Evolutionary conservation across 1,140 invertebrate species (phyloP), one percentile per base, ranked within the genome.

Genomic region (Lineus longissimus): DNA sequence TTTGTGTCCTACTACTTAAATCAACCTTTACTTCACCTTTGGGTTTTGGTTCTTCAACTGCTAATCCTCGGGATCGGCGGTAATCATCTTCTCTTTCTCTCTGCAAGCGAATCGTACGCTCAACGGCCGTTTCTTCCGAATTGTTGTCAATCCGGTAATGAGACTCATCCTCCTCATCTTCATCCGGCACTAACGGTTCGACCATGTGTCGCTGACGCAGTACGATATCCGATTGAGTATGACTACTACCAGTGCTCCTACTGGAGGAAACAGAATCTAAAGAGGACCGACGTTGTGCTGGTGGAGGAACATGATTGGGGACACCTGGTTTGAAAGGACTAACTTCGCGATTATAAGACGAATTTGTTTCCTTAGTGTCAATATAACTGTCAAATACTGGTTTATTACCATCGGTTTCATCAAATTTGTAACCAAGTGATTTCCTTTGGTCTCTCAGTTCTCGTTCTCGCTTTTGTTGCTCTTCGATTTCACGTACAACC

Each of bases 41-140:
- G 1, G 51, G 43, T 25, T 40, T n/a, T 9, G 31, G 25, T 15
- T 40, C 43, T 29, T 45, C 25, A 1, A 59, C 59, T 2, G 64
- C 62, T 22, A 77, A 36, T 17, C 77, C 78, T 57, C 83, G 81
- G 59, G 81, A 76, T 43, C 73, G 61, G 40, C 83, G 71, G 30
- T 84, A 73, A 66, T 85, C 85, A 63, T 85, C 85, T 72, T 87
- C 86, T 36, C 86, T 69, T 61, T 86, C 85, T 56, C 77, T 72
- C 2, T 82, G 77, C 25, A 86, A 63, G 55, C 86, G 76, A 40
- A 86, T 86, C 70, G 86, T 85, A 30, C 84, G 71, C 69, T 86
- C 85, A 63, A 87, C 85, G 9, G 85, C 84, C 22, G 86, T 85
- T 73, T 87, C 86, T 68, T 61, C 71, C 66, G n/a, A 70, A 70